These are phyloP conservation scores for Epizoanthus stellaris DNA, from an alignment of 92 coral and sea anemone species.

Conservation along the genomic window DNA sequence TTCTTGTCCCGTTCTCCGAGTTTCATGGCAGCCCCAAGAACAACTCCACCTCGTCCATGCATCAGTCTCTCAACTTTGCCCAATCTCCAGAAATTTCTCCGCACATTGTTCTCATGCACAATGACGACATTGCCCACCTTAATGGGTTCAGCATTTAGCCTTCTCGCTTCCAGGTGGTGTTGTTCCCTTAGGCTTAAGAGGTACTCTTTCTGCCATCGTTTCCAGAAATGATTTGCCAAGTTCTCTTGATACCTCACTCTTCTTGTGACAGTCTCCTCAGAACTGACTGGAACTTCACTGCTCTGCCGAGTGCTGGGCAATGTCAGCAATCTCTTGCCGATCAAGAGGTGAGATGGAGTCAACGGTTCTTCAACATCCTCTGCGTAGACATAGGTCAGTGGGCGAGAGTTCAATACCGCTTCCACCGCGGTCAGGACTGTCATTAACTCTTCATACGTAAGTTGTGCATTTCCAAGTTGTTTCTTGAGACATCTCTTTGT, in stretches of 20 bases:
- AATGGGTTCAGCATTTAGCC: neutral
- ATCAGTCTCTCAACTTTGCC: constrained; percentile 30
- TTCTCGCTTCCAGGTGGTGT: constrained; percentile 23
- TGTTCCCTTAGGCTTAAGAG: constrained; percentile 30
- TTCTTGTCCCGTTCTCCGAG: neutral
- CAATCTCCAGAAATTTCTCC: constrained; percentile 38
- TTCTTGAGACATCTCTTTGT: constrained; percentile 13
- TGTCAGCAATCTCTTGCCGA: constrained; percentile 2
- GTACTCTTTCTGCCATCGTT: constrained; percentile 44
- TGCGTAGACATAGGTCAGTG: constrained; percentile 2
- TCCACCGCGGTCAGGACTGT: constrained; percentile 5
- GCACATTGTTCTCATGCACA: constrained; percentile 53
- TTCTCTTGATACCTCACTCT: no score
- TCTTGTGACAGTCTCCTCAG: no score
- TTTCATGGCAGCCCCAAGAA: constrained; percentile 34
- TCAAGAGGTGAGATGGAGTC: constrained; percentile 2
- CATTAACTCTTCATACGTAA: neutral
- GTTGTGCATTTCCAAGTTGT: neutral
- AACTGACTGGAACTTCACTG: neutral
- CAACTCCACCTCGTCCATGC: constrained; percentile 24
- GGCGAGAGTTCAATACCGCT: constrained; percentile 7
- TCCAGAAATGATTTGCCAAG: constrained; percentile 38
- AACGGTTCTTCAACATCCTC: constrained; percentile 4
- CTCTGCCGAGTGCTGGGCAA: neutral
- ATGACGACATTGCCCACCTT: constrained; percentile 36